Base-by-base conservation (phyloP, 2,797 vertebrate species). In the Lithobates pipiens region DNA sequence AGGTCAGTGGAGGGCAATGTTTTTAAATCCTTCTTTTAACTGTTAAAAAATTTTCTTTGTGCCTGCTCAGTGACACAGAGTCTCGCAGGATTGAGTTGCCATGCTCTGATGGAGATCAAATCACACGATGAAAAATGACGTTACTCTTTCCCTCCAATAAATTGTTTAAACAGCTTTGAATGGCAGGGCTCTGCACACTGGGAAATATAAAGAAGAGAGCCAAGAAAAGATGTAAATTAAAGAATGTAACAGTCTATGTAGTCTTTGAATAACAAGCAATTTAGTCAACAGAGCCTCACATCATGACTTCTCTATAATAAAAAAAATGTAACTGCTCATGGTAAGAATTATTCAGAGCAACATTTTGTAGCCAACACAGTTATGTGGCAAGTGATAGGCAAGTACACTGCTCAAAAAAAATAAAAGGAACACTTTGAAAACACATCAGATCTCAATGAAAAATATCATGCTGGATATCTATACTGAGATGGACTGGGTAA, bases 161-260 rank as follows among this genome's bases (percentile, higher is more conserved):
- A 76, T 76, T 29, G 65, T 36, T 74, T 77, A 18, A 44, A 57
- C 76, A 65, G 46, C 65, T 70, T 84, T 21, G 46, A 70, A 71
- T 77, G 29, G 63, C 82, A 70, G 4, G 8, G 74, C 44, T 84
- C 32, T 65, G 70, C 74, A 84, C 29, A 54, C 65, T 69, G 74
- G 82, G 63, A 77, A 73, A 84, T 69, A 84, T 76, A 76, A 83
- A 83, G 75, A 54, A 11, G 73, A 46, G 72, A 29, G 71, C 36
- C 74, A 77, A 69, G 65, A 57, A 54, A 70, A 84, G 63, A 84
- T 84, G 29, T 77, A 70, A 84, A 84, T 76, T 50, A 83, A 83
- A 76, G 29, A 83, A 83, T 50, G 61, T 83, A 63, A 68, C 69
- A 83, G 36, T 42, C 36, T 73, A 23, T 63, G 39, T 82, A 68